Conservation (phyloP, 2,888 invertebrate species). For the Arrhopalites spinosus region DNA sequence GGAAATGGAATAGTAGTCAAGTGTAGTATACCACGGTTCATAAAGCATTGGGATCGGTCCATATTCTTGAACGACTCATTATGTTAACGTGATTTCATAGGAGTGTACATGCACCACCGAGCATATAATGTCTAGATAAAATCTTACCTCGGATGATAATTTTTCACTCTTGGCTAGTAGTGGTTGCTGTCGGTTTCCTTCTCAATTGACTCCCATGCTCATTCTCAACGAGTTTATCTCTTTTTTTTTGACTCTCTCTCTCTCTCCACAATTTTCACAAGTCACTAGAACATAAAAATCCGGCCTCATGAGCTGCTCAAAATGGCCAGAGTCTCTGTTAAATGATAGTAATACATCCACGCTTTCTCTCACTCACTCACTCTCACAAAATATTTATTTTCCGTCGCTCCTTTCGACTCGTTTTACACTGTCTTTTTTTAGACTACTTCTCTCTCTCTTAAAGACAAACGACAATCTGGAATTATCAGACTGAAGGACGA, state of each 20-base stretch:
- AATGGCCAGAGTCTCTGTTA: conserved; percentile 30
- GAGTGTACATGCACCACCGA: conserved; percentile 53
- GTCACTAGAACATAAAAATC: conserved; percentile 40
- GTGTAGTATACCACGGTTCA: conserved; percentile 46
- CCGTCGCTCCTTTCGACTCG: neutral
- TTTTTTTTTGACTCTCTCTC: neutral
- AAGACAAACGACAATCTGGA: conserved; percentile 40
- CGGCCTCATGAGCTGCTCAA: conserved; percentile 39
- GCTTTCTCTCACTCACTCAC: neutral
- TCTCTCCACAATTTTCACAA: conserved; percentile 38
- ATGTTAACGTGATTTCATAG: conserved; percentile 57
- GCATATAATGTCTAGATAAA: conserved; percentile 55
- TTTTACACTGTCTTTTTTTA: neutral
- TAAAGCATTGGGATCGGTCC: conserved; percentile 56
- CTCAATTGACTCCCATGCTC: conserved; percentile 33
- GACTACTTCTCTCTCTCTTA: neutral
- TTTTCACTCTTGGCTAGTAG: conserved; percentile 43
- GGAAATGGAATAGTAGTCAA: conserved; percentile 10
- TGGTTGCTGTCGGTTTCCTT: conserved; percentile 33
- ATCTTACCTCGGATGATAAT: conserved; percentile 53
- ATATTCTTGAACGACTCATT: conserved; percentile 57
- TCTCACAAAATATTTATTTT: neutral
- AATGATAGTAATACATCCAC: conserved; percentile 33
- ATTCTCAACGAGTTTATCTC: neutral
- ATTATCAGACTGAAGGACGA: conserved; percentile 38